Percentiles rank a stretch among this genome's conserved stretches.
phyloP scores from a whole-genome alignment of 2,888 invertebrate genomes.

The Eupithecia subfuscata region DNA sequence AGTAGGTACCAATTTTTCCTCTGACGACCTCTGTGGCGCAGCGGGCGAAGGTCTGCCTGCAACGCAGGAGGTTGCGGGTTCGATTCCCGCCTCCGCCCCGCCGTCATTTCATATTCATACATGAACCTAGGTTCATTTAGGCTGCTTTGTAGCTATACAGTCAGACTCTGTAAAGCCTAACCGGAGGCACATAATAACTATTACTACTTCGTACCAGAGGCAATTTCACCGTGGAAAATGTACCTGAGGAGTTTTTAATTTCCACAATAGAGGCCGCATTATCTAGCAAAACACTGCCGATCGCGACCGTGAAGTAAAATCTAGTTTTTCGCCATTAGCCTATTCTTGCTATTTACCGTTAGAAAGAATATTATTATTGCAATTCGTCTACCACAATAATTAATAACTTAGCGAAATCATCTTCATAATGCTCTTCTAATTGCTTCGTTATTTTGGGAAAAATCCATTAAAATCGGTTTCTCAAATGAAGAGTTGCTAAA shows the following conservation, averaged over 20 bases:
- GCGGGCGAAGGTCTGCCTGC: too few relatives aligned
- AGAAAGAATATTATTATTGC: conserved; percentile 5
- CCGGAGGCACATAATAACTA: not conserved
- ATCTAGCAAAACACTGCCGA: conserved; percentile 45
- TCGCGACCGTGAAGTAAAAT: conserved; percentile 69
- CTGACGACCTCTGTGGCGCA: too few relatives aligned
- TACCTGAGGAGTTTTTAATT: conserved; percentile 7
- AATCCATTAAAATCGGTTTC: not conserved
- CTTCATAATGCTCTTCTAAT: not conserved
- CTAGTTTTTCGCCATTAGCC: conserved; percentile 64
- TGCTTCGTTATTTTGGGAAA: not conserved
- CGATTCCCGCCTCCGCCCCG: too few relatives aligned
- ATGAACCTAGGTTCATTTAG: too few relatives aligned
- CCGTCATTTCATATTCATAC: too few relatives aligned
- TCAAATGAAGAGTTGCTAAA: not conserved
- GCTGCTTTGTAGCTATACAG: too few relatives aligned
- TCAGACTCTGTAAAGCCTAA: not conserved
- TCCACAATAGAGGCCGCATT: conserved; percentile 46
- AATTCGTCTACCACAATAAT: not conserved
- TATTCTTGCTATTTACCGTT: conserved; percentile 27
- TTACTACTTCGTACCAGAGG: not conserved
- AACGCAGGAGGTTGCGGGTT: too few relatives aligned
- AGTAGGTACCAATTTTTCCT: too few relatives aligned
- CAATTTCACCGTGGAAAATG: conserved; percentile 15
- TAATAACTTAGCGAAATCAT: not conserved